These are phyloP conservation scores for Malacoraja senta DNA, from an alignment of 2,797 vertebrate species.

Conservation along the genomic window DNA sequence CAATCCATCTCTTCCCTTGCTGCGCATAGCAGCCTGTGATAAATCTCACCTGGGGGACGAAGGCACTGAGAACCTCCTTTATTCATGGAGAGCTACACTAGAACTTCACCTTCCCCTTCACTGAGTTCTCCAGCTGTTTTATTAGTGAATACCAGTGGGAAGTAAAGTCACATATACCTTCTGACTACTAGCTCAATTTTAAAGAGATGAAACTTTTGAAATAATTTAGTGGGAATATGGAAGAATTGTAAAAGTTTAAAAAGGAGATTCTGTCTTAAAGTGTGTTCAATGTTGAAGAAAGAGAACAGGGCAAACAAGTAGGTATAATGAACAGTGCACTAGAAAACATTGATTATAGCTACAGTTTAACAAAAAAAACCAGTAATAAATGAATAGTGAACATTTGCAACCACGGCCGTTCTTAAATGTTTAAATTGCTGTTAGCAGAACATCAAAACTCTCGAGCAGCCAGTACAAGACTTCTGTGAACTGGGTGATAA, in stretches of 20 bases:
- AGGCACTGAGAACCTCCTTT: too few relatives aligned
- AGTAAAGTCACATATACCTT: too few relatives aligned
- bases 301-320: neutral
- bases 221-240: neutral
- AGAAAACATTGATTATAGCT: neutral
- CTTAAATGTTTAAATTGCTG: neutral
- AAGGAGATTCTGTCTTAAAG: neutral
- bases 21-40: too few relatives aligned
- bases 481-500: neutral
- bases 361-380: too few relatives aligned
- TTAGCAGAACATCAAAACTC: neutral
- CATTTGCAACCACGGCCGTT: too few relatives aligned
- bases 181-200: neutral
- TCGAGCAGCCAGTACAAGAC: neutral
- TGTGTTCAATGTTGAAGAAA: neutral
- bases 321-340: neutral
- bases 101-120: too few relatives aligned
- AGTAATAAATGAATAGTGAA: too few relatives aligned
- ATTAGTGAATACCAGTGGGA: too few relatives aligned
- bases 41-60: too few relatives aligned
- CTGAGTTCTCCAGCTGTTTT: too few relatives aligned
- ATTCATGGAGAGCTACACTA: too few relatives aligned
- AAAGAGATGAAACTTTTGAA: neutral
- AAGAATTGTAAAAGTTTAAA: neutral
- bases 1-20: too few relatives aligned